Evolutionary conservation across 2,888 invertebrate genomes (phyloP).

Genomic region (Noctua fimbriata): DNA sequence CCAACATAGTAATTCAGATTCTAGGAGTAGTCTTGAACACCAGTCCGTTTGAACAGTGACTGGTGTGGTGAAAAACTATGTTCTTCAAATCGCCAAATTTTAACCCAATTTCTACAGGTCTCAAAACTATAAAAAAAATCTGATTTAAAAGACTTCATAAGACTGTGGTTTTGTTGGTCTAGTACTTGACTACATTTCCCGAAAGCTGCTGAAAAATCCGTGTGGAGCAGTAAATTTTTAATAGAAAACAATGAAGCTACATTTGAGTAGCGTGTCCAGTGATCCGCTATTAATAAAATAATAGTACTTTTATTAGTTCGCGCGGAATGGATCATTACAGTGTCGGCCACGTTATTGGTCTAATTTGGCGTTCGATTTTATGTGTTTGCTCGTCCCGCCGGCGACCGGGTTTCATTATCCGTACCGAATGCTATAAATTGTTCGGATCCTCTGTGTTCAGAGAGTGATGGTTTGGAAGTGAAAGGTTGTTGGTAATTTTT

Average conservation of each 20-base stretch:
- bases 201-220: neutral
- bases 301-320: slow-evolving; percentile 68
- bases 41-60: neutral
- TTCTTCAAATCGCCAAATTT: neutral
- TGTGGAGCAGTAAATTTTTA: neutral
- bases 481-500: slow-evolving; percentile 22
- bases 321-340: slow-evolving; percentile 75
- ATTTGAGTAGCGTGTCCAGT: slow-evolving; percentile 69
- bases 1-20: neutral
- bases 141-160: neutral
- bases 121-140: too few species aligned
- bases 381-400: slow-evolving; percentile 80
- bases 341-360: slow-evolving; percentile 79
- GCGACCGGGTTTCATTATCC: slow-evolving; percentile 82
- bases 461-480: slow-evolving; percentile 58
- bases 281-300: slow-evolving; percentile 66
- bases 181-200: neutral
- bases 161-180: neutral
- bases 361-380: slow-evolving; percentile 82
- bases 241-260: slow-evolving; percentile 29
- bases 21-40: neutral
- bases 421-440: slow-evolving; percentile 79
- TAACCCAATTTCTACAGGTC: too few species aligned
- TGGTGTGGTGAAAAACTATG: neutral
- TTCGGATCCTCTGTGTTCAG: slow-evolving; percentile 67